Evolutionary conservation across 2,888 invertebrate species (phyloP).

Genomic region (Mimas tiliae): DNA sequence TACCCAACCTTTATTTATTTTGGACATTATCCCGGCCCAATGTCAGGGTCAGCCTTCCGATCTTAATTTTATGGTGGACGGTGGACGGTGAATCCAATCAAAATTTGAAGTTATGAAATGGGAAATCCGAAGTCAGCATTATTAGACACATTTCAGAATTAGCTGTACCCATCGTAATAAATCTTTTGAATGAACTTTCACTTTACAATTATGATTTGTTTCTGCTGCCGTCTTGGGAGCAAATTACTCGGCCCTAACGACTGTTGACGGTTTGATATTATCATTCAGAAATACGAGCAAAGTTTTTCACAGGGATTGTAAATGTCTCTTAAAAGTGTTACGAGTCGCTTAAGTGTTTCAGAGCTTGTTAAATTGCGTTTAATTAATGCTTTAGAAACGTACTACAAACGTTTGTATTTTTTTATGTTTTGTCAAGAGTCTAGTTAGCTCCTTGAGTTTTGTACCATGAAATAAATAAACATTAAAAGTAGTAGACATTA

Average conservation of each 20-base stretch:
- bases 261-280: conserved; percentile 42
- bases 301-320: conserved; percentile 32
- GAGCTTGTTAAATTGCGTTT: conserved; percentile 19
- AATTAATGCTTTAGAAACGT: neutral
- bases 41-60: too few relatives aligned
- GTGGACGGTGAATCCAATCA: neutral
- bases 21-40: too few relatives aligned
- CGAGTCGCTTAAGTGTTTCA: conserved; percentile 22
- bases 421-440: neutral
- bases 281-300: conserved; percentile 40
- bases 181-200: conserved; percentile 38
- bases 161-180: conserved; percentile 32
- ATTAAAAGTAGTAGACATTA: too few relatives aligned
- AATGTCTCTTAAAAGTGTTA: conserved; percentile 24
- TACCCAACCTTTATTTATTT: too few relatives aligned
- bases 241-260: conserved; percentile 38
- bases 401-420: neutral
- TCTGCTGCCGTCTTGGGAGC: conserved; percentile 34
- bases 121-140: conserved; percentile 8
- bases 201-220: conserved; percentile 39
- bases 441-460: too few relatives aligned
- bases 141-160: conserved; percentile 20
- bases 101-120: neutral
- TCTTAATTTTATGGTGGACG: too few relatives aligned
- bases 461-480: too few relatives aligned